These are phyloP conservation scores for Aulostomus chinensis DNA, from an alignment of 2,797 vertebrate genomes.

Conservation along the genomic window DNA sequence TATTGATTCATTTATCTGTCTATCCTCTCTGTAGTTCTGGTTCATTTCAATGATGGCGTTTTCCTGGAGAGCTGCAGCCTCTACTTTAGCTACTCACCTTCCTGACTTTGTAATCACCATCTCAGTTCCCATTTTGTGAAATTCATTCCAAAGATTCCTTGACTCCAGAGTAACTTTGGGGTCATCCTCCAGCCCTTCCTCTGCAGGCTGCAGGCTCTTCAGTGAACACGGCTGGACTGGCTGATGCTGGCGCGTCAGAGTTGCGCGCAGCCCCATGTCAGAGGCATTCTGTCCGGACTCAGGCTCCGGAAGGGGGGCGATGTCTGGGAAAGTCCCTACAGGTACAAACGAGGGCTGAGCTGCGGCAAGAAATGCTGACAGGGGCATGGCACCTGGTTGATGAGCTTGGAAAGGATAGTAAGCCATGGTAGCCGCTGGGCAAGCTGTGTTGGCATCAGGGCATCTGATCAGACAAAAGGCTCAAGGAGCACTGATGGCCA, in stretches of 20 bases:
- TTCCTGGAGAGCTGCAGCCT: too few species aligned
- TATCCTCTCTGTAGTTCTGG: too few species aligned
- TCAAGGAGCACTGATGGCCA: too few species aligned
- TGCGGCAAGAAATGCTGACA: constrained; percentile 84
- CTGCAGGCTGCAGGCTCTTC: constrained; percentile 84
- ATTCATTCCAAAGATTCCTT: constrained; percentile 94
- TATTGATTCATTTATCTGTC: too few species aligned
- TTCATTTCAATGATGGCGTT: too few species aligned
- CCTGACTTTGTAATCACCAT: constrained; percentile 99
- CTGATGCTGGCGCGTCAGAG: constrained; percentile 80
- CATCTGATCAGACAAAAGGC: too few species aligned
- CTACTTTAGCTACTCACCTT: constrained; percentile 90
- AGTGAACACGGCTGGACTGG: constrained; percentile 79
- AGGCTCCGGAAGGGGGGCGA: constrained; percentile 73
- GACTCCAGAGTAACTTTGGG: constrained; percentile 94
- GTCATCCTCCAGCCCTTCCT: constrained; percentile 89
- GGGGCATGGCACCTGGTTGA: constrained; percentile 86
- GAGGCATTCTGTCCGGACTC: constrained; percentile 78
- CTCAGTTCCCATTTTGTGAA: constrained; percentile 96
- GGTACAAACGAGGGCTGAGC: constrained; percentile 86
- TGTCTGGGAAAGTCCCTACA: constrained; percentile 81
- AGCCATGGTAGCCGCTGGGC: constrained; percentile 86
- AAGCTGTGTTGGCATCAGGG: neutral
- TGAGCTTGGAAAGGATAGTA: constrained; percentile 90
- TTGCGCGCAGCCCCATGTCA: constrained; percentile 83